phyloP scores from a whole-genome alignment of 1,140 invertebrate genomes.

The Drosophila lini region DNA sequence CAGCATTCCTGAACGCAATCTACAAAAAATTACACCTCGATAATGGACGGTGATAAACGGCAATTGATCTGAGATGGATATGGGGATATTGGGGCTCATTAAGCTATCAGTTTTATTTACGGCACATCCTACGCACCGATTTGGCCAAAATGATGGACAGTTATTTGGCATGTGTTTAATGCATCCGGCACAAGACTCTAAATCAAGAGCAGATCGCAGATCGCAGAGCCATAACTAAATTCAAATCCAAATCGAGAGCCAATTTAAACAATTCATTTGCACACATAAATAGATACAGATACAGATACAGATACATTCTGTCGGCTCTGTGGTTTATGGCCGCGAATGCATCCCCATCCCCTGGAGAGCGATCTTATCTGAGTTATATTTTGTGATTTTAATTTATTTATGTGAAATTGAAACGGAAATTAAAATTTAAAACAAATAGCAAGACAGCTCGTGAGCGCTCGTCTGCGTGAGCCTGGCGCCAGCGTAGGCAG shows the following conservation, averaged over 20 bases:
- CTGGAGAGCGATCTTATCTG: slow-evolving; percentile 36
- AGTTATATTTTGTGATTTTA: slow-evolving; percentile 65
- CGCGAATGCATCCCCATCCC: slow-evolving; percentile 27
- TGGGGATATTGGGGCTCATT: slow-evolving; percentile 42
- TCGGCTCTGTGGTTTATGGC: background rate
- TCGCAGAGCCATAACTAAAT: slow-evolving; percentile 40
- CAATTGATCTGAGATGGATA: slow-evolving; percentile 29
- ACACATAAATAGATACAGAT: background rate
- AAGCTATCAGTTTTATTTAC: slow-evolving; percentile 70
- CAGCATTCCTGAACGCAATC: slow-evolving; percentile 20
- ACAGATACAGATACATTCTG: background rate
- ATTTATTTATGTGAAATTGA: slow-evolving; percentile 84
- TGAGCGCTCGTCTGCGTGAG: slow-evolving; percentile 27
- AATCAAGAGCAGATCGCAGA: slow-evolving; percentile 35
- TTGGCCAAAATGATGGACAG: slow-evolving; percentile 34
- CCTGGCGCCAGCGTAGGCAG: slow-evolving; percentile 78
- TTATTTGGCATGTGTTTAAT: slow-evolving; percentile 74
- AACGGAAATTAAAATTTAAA: slow-evolving; percentile 84
- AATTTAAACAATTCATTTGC: slow-evolving; percentile 61
- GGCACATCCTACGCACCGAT: slow-evolving; percentile 46
- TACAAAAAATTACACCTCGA: slow-evolving; percentile 21
- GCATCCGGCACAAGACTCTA: slow-evolving; percentile 67
- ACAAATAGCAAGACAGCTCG: slow-evolving; percentile 63
- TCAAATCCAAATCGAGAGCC: slow-evolving; percentile 43
- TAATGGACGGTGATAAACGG: slow-evolving; percentile 26